Conservation (phyloP, 1,140 invertebrate species). For the Pissodes strobi region DNA sequence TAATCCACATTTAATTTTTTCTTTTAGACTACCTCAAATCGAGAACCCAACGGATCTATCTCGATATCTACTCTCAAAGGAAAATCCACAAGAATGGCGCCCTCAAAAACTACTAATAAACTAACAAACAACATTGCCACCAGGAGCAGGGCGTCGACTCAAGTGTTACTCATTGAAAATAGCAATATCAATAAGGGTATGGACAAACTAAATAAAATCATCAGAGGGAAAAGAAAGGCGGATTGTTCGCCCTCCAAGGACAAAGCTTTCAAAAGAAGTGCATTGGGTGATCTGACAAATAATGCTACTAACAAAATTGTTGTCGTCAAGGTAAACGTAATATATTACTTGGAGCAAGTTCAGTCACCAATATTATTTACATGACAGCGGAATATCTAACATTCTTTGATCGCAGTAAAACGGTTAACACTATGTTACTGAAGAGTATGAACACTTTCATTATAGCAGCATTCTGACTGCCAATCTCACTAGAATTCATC, state of each 20-base stretch:
- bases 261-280: conserved; percentile 66
- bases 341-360: too few relatives aligned
- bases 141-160: conserved; percentile 31
- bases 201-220: conserved; percentile 29
- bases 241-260: conserved; percentile 62
- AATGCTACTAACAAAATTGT: conserved; percentile 49
- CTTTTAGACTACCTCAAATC: too few relatives aligned
- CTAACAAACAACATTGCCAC: conserved; percentile 22
- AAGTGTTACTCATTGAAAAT: conserved; percentile 14
- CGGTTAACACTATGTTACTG: too few relatives aligned
- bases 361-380: too few relatives aligned
- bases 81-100: conserved; percentile 37
- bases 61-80: background rate
- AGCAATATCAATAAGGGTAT: conserved; percentile 18
- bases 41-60: background rate
- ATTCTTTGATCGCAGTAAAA: too few relatives aligned
- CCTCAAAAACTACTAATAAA: conserved; percentile 28
- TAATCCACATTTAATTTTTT: too few relatives aligned
- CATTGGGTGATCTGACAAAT: conserved; percentile 79
- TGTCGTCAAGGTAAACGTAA: conserved; percentile 50
- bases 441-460: too few relatives aligned
- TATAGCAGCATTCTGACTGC: too few relatives aligned
- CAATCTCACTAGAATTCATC: too few relatives aligned
- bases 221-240: conserved; percentile 60
- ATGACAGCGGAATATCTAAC: too few relatives aligned